Base-by-base conservation (phyloP, 2,113 vertebrate genomes). In the Cebus imitator region DNA sequence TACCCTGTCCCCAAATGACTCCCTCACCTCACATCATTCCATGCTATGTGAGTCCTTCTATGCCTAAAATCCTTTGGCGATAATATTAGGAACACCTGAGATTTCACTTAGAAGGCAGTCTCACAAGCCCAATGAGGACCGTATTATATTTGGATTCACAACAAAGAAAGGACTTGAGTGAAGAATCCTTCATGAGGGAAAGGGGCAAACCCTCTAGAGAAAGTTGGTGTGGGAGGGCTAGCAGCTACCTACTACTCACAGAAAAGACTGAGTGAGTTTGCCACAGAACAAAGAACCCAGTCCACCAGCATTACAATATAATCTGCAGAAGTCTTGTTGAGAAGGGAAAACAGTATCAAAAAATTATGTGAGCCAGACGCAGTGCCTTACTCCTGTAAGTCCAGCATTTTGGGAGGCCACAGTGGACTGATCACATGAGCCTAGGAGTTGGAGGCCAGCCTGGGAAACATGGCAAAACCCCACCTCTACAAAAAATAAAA, bases 121-220 rank as follows among this genome's bases (percentile, higher is more conserved):
- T 40, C 4, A 18, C 82, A 61, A 57, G 8, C 5, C 50, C 1
- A 14, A 16, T 32, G 45, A 72, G 7, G 21, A 84, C 20, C 18
- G 20, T 32, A 37, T 35, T 91, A 10, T 70, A 66, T 90, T 87
- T 94, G 50, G 50, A n/a, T 66, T 83, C 30, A 80, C 40, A 17
- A 52, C 13, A 17, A 85, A 95, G 20, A 79, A 55, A 82, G 66
- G 3, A 66, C 0, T 66, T 78, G 58, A 95, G 37, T 68, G 16
- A 94, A 87, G 35, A 83, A 61, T 7, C 0, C 43, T 92, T 84
- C 25, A 17, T 84, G n/a, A 70, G 5, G 5, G 27, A 78, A 12
- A 87, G 14, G 75, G 21, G 8, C 80, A 27, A 87, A 55, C 2
- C 5, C 13, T 61, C 45, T 61, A 58, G 30, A 55, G 12, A 68